phyloP scores from a whole-genome alignment of 2,888 invertebrate species.

The Zaprionus bogoriensis region DNA sequence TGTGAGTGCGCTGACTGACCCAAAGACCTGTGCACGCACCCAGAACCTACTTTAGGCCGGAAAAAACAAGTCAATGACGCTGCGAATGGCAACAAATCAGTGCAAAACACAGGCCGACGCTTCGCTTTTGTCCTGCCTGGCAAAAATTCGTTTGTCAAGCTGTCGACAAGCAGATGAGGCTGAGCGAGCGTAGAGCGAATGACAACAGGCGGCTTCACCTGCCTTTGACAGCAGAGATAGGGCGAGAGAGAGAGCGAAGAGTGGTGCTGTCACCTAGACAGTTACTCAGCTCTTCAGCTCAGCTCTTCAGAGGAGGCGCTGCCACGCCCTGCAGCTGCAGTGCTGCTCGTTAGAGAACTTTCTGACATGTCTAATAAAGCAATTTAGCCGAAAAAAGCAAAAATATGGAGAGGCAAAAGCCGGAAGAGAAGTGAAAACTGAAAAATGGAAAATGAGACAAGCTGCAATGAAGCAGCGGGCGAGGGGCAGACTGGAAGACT shows the following conservation, averaged over 20 bases:
- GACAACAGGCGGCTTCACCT: conserved; percentile 35
- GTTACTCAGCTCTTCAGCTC: conserved; percentile 22
- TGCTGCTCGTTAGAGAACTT: conserved; percentile 32
- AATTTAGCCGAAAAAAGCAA: conserved; percentile 34
- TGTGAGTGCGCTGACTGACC: conserved; percentile 54
- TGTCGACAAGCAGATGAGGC: conserved; percentile 13
- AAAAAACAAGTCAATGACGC: conserved; percentile 63
- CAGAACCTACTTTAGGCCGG: conserved; percentile 26
- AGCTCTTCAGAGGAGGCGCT: background rate
- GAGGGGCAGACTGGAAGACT: conserved; percentile 2
- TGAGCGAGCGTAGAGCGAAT: background rate
- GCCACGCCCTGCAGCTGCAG: conserved; percentile 2
- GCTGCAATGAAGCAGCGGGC: conserved; percentile 46
- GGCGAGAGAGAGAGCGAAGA: background rate
- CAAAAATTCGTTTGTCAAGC: conserved; percentile 49
- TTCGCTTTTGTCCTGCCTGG: conserved; percentile 2
- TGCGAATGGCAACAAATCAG: conserved; percentile 69
- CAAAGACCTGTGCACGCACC: conserved; percentile 56
- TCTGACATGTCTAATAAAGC: conserved; percentile 51
- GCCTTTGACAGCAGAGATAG: conserved; percentile 39
- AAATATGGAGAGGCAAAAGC: background rate
- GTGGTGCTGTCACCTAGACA: conserved; percentile 33
- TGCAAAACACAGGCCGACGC: conserved; percentile 63
- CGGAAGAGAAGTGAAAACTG: conserved; percentile 5
- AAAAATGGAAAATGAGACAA: conserved; percentile 53